Percentiles rank a stretch among this genome's conserved stretches.
phyloP scores from a whole-genome alignment of 2,888 invertebrate species.

The Tiphia femorata region DNA sequence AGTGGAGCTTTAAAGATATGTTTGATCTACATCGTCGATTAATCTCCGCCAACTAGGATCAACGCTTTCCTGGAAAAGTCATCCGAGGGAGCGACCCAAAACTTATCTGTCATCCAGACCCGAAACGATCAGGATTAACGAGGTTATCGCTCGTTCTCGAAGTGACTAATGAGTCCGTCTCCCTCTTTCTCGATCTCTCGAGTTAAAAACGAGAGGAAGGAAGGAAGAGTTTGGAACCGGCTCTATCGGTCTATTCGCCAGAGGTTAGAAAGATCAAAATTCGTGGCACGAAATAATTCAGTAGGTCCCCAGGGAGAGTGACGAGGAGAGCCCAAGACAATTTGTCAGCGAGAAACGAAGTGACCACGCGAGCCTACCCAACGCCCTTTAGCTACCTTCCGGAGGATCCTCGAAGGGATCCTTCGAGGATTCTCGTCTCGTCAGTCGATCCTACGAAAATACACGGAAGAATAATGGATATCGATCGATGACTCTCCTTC shows the following conservation, averaged over 20 bases:
- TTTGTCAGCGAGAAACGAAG: conserved; percentile 48
- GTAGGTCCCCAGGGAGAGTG: conserved; percentile 34
- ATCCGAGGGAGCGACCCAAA: too few species aligned
- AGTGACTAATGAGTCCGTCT: conserved; percentile 39
- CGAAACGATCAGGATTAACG: conserved; percentile 1
- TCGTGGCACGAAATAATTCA: conserved; percentile 24
- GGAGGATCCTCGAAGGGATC: conserved; percentile 12
- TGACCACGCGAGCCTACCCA: too few species aligned
- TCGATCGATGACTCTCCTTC: conserved; percentile 47
- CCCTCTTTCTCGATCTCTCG: too few species aligned
- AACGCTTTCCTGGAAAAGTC: too few species aligned
- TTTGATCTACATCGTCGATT: too few species aligned
- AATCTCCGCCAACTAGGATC: too few species aligned
- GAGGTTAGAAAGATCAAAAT: conserved; percentile 32
- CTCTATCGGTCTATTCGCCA: too few species aligned
- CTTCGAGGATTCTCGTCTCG: conserved; percentile 13
- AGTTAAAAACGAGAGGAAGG: too few species aligned
- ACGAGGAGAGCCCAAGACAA: conserved; percentile 51
- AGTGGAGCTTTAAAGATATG: too few species aligned
- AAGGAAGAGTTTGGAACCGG: conserved; percentile 9
- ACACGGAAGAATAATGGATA: conserved; percentile 50
- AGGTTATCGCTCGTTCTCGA: not conserved
- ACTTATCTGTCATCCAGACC: not conserved
- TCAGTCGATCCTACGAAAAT: conserved; percentile 50
- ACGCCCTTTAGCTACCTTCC: too few species aligned